These are phyloP conservation scores for Poeciliopsis turneri DNA, from an alignment of 2,797 vertebrate genomes.

Conservation along the genomic window DNA sequence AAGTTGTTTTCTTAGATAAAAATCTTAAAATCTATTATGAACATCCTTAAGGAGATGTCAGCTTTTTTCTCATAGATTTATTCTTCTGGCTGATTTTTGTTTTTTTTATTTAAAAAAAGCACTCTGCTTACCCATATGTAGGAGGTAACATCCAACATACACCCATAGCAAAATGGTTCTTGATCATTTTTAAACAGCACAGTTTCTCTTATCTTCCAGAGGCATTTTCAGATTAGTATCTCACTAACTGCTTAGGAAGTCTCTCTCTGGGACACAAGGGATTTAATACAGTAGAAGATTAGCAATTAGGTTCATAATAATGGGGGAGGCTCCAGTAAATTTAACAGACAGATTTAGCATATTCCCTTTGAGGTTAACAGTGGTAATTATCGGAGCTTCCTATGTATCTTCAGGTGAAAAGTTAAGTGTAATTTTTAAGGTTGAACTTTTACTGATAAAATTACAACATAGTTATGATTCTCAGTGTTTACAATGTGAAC, in stretches of 20 bases:
- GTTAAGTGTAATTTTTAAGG: conserved; percentile 22
- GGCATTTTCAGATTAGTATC: conserved; percentile 69
- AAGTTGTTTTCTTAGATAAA: conserved; percentile 48
- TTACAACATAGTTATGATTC: conserved; percentile 18
- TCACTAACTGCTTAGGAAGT: conserved; percentile 53
- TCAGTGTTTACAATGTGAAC: neutral
- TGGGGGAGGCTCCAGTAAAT: conserved; percentile 40
- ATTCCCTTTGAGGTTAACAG: conserved; percentile 50
- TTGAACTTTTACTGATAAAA: conserved; percentile 24
- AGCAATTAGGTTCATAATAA: conserved; percentile 72
- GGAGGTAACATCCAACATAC: conserved; percentile 57
- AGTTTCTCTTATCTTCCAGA: conserved; percentile 65
- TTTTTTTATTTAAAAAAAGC: conserved; percentile 53
- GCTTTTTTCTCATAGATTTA: conserved; percentile 74
- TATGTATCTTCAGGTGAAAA: conserved; percentile 55
- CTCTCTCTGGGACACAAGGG: conserved; percentile 57
- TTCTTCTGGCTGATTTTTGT: conserved; percentile 57
- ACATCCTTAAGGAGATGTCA: conserved; percentile 50
- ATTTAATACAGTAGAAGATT: conserved; percentile 63
- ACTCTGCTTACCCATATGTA: conserved; percentile 63
- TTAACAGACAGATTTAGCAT: conserved; percentile 61
- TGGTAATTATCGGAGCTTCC: conserved; percentile 59
- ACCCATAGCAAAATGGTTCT: conserved; percentile 49
- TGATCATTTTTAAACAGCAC: conserved; percentile 67
- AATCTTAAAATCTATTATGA: conserved; percentile 65